Conservation (phyloP, 2,888 invertebrate species). For the Cactoblastis cactorum region DNA sequence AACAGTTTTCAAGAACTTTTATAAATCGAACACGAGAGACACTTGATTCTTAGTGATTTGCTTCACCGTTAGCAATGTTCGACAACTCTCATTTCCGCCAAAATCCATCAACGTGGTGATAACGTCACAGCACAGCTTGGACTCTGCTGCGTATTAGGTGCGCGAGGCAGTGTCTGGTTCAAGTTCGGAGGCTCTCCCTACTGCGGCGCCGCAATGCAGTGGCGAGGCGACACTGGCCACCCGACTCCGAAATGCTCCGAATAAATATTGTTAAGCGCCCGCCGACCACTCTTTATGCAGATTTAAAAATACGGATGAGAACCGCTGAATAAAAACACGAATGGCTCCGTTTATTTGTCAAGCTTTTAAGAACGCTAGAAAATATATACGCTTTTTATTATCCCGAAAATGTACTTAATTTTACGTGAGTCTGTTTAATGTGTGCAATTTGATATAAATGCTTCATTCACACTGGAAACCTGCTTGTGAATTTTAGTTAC, state of each 20-base stretch:
- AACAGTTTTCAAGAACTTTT: too few species aligned
- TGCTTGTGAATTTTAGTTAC: too few species aligned
- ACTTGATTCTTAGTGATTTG: too few species aligned
- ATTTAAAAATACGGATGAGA: not conserved
- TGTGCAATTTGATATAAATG: not conserved
- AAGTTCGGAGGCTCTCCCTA: not conserved
- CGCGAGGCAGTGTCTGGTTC: not conserved
- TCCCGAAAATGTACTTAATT: not conserved
- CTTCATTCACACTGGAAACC: too few species aligned
- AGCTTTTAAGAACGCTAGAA: not conserved
- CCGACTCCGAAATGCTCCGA: not conserved
- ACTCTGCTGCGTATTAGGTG: not conserved
- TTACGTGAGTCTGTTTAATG: not conserved
- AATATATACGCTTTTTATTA: slow-evolving; percentile 7
- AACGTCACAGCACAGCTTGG: not conserved
- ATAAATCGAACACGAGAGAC: too few species aligned
- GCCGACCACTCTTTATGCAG: slow-evolving; percentile 8
- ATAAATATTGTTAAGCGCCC: slow-evolving; percentile 9
- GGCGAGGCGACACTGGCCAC: not conserved
- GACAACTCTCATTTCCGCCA: not conserved
- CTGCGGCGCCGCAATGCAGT: slow-evolving; percentile 4
- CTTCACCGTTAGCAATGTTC: too few species aligned
- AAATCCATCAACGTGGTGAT: not conserved
- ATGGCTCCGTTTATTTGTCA: slow-evolving; percentile 4
- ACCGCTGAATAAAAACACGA: not conserved